phyloP scores from a whole-genome alignment of 2,888 invertebrate genomes.

The Temnothorax unifasciatus region DNA sequence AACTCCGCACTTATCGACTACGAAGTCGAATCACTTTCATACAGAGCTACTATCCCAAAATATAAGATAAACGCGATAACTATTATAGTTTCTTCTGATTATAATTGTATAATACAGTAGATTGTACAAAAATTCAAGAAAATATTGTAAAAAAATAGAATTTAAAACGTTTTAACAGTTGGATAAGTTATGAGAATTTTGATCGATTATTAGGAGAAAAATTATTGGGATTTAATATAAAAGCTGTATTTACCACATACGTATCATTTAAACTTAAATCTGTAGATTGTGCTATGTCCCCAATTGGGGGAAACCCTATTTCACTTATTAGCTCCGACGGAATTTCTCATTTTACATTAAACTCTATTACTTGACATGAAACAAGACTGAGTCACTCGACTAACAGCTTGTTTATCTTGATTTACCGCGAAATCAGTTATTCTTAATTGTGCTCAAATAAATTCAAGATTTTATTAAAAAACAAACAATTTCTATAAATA shows the following conservation, averaged over 20 bases:
- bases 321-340: slow-evolving; percentile 52
- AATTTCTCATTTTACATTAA: slow-evolving; percentile 63
- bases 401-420: slow-evolving; percentile 12
- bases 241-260: neutral
- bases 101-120: no score
- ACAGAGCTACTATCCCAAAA: no score
- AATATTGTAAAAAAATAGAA: neutral
- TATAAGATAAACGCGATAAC: no score
- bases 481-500: neutral
- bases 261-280: neutral
- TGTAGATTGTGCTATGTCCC: neutral
- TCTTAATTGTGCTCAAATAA: neutral
- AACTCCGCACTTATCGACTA: no score
- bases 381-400: slow-evolving; percentile 55
- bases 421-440: neutral
- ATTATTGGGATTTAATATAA: neutral
- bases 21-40: no score
- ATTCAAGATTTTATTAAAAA: slow-evolving; percentile 10
- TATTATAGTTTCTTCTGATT: no score
- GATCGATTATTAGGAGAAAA: neutral
- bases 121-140: no score
- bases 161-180: neutral
- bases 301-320: neutral
- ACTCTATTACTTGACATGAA: slow-evolving; percentile 52
- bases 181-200: neutral